Percentiles rank a stretch among this genome's conserved stretches.
Conservation (phyloP, 1,140 invertebrate genomes). For the Eurytemora carolleeae region DNA sequence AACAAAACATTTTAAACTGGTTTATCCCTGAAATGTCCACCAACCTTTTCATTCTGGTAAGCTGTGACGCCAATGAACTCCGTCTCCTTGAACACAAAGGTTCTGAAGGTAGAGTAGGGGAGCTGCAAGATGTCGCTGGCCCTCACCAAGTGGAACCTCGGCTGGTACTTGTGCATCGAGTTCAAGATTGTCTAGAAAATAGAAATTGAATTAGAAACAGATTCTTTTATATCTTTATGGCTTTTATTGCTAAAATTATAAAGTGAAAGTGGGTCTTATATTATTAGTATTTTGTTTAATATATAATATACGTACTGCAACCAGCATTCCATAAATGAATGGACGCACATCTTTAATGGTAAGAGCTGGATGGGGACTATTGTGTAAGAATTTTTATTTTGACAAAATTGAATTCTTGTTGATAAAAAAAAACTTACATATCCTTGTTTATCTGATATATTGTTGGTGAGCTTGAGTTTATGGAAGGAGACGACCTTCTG, state of each 20-base stretch:
- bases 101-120: slow-evolving; percentile 87
- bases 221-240: not conserved
- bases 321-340: not conserved
- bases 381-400: no score
- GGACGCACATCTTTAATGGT: no score
- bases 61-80: slow-evolving; percentile 95
- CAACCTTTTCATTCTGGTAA: slow-evolving; percentile 92
- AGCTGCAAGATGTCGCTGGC: slow-evolving; percentile 92
- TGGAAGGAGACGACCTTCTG: slow-evolving; percentile 98
- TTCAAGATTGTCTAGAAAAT: slow-evolving; percentile 83
- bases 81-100: slow-evolving; percentile 96
- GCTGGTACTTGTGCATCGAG: slow-evolving; percentile 99
- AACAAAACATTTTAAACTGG: no score
- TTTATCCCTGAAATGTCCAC: no score
- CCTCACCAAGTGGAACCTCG: slow-evolving; percentile 91
- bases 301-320: not conserved
- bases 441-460: slow-evolving; percentile 98
- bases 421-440: slow-evolving; percentile 67
- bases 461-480: slow-evolving; percentile 96
- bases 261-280: not conserved
- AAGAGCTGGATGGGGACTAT: no score
- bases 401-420: not conserved
- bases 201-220: not conserved
- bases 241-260: not conserved
- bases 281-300: not conserved